Evolutionary conservation across 2,797 vertebrate genomes (phyloP).

Genomic region (Phalanger gymnotis): DNA sequence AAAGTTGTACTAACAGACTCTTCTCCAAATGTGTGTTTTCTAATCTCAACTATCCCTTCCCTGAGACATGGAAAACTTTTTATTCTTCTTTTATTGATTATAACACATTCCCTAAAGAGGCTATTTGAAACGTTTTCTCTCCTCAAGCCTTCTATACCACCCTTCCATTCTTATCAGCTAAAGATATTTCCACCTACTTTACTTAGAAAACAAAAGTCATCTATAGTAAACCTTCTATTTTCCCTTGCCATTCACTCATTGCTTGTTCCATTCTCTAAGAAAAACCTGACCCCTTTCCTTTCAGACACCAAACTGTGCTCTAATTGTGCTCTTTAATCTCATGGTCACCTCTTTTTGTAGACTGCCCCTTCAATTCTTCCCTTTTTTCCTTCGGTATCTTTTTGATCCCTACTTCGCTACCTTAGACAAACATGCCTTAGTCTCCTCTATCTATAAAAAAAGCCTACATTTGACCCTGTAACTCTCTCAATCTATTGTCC

Average conservation of each 20-base stretch:
- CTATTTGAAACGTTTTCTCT: background rate
- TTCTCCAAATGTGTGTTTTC: background rate
- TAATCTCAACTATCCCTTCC: background rate
- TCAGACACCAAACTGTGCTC: background rate
- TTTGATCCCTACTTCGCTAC: background rate
- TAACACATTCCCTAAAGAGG: background rate
- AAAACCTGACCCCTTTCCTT: background rate
- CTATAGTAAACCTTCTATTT: background rate
- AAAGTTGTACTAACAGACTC: background rate
- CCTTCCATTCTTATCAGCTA: background rate
- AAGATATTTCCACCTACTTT: background rate
- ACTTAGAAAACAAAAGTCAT: background rate
- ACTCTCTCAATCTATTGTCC: background rate
- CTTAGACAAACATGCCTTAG: background rate
- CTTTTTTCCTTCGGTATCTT: background rate
- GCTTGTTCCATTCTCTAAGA: background rate
- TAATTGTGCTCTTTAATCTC: background rate
- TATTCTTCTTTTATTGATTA: background rate
- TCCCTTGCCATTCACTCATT: background rate
- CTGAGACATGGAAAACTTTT: background rate
- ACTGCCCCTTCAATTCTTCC: background rate
- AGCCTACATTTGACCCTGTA: background rate
- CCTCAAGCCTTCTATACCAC: background rate
- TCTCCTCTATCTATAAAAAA: background rate
- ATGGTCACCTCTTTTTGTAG: background rate